phyloP scores from a whole-genome alignment of 64 coral and sea anemone genomes.

The Pocillopora verrucosa region DNA sequence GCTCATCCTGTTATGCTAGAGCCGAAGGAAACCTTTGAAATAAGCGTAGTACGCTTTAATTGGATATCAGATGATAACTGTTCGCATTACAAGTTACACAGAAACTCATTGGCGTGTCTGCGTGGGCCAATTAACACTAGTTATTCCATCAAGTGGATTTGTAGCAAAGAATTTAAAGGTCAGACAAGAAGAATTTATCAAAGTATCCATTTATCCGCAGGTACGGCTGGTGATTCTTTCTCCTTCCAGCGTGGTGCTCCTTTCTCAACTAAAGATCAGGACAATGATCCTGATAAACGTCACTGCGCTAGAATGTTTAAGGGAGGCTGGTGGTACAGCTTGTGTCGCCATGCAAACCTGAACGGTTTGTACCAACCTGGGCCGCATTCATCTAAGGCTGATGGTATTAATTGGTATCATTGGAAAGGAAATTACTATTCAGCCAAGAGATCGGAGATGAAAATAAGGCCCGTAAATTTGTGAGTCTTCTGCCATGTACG shows the following conservation, averaged over 20 bases:
- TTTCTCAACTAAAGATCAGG: constrained; percentile 15
- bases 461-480: not conserved
- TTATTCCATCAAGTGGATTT: not conserved
- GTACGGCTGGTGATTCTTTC: constrained; percentile 1
- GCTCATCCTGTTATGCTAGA: too few species aligned
- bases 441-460: constrained; percentile 18
- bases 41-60: too few species aligned
- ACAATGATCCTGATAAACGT: not conserved
- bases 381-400: not conserved
- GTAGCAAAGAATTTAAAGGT: not conserved
- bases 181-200: not conserved
- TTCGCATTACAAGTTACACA: too few species aligned
- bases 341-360: not conserved
- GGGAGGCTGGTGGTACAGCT: not conserved
- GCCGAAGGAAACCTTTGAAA: too few species aligned
- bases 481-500: too few species aligned
- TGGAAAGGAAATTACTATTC: constrained; percentile 32
- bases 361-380: constrained; percentile 5
- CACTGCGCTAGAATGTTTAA: constrained; percentile 1
- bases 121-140: too few species aligned
- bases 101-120: too few species aligned
- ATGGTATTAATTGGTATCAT: constrained; percentile 4
- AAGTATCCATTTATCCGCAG: not conserved
- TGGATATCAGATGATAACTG: too few species aligned
- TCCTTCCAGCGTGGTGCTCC: not conserved